phyloP scores from a whole-genome alignment of 2,797 vertebrate species.

The Neopelma chrysocephalum region DNA sequence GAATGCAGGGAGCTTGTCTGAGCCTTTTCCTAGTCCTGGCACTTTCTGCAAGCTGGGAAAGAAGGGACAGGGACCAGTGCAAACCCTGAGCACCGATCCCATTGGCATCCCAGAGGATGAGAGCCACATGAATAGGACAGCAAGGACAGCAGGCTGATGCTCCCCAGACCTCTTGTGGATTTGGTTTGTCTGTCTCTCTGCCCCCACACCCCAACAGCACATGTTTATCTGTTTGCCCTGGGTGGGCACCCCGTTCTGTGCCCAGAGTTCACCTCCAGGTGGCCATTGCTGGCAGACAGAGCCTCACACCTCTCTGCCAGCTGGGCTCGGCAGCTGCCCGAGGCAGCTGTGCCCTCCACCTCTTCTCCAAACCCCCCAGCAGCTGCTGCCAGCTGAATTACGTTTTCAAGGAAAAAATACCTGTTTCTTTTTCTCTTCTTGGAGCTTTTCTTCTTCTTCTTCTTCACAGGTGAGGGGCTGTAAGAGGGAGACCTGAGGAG shows the following conservation, averaged over 20 bases:
- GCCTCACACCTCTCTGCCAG: rapidly evolving
- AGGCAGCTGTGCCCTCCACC: background rate
- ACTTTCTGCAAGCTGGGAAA: background rate
- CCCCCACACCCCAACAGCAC: rapidly evolving
- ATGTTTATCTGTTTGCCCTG: background rate
- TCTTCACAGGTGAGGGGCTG: conserved; percentile 89
- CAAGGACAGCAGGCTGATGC: background rate
- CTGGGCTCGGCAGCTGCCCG: rapidly evolving
- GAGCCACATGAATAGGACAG: background rate
- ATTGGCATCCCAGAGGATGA: background rate
- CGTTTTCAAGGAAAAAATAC: conserved; percentile 61
- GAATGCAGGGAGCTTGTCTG: background rate
- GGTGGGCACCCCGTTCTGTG: rapidly evolving
- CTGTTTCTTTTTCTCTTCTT: conserved; percentile 92
- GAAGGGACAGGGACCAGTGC: background rate
- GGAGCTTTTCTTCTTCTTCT: conserved; percentile 96
- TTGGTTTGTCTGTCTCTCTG: background rate
- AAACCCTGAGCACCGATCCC: rapidly evolving
- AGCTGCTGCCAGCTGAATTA: rapidly evolving
- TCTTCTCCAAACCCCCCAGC: background rate
- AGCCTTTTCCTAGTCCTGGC: background rate
- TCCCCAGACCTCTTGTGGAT: rapidly evolving
- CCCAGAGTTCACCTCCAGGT: background rate
- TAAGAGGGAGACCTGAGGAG: conserved; percentile 86
- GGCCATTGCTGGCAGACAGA: background rate